These are phyloP conservation scores for Acanthurus tractus DNA, from an alignment of 2,797 vertebrate species.

Conservation along the genomic window DNA sequence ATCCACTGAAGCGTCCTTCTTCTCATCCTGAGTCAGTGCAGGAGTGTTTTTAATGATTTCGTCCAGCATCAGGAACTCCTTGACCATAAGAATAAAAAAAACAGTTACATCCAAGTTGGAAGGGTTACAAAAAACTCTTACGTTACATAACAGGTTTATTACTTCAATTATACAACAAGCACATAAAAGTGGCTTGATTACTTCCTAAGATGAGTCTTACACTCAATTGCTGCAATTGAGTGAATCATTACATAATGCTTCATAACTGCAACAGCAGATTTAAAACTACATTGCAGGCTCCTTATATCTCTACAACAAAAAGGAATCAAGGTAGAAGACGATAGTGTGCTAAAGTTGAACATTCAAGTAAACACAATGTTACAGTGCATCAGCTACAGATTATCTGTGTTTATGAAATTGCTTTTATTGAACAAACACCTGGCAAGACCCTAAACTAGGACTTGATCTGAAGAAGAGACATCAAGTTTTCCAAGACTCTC, in stretches of 20 bases:
- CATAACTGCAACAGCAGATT: background rate
- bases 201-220: background rate
- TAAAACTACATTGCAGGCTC: background rate
- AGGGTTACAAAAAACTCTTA: background rate
- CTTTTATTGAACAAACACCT: too few relatives aligned
- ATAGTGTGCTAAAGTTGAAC: background rate
- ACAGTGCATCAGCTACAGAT: too few relatives aligned
- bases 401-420: too few relatives aligned
- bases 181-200: too few relatives aligned
- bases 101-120: background rate
- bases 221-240: background rate
- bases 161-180: background rate
- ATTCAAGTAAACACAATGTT: background rate
- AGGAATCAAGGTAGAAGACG: background rate
- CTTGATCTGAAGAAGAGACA: too few relatives aligned
- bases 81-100: background rate
- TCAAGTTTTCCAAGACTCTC: too few relatives aligned
- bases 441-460: too few relatives aligned
- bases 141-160: background rate
- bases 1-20: conserved; percentile 78
- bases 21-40: conserved; percentile 58
- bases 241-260: background rate
- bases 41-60: conserved; percentile 79
- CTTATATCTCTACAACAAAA: background rate
- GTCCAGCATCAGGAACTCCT: conserved; percentile 93